Conservation (phyloP, 2,888 invertebrate species). For the Margaritifera margaritifera region DNA sequence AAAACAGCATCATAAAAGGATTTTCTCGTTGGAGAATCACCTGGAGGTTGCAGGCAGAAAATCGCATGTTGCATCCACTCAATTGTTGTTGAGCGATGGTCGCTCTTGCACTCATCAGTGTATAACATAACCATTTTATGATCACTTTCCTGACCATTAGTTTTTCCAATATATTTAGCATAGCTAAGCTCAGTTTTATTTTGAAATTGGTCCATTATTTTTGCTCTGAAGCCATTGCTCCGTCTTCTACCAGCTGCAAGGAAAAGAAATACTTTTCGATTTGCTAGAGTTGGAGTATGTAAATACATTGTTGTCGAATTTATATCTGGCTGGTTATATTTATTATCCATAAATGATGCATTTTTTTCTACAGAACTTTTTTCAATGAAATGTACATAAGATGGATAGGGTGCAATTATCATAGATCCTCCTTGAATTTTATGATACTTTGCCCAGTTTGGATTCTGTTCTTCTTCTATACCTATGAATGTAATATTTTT, state of each 20-base stretch:
- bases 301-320: slow-evolving; percentile 15
- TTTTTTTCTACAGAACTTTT: neutral
- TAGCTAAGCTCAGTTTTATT: slow-evolving; percentile 27
- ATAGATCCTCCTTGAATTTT: slow-evolving; percentile 25
- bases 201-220: slow-evolving; percentile 52
- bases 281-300: slow-evolving; percentile 18
- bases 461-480: slow-evolving; percentile 51
- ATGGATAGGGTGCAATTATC: slow-evolving; percentile 60
- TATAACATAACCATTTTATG: slow-evolving; percentile 32
- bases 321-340: slow-evolving; percentile 7
- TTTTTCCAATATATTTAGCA: slow-evolving; percentile 19
- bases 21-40: slow-evolving; percentile 65
- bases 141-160: neutral
- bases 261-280: slow-evolving; percentile 50
- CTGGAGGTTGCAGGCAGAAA: slow-evolving; percentile 63
- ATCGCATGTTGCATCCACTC: slow-evolving; percentile 58
- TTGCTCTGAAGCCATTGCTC: slow-evolving; percentile 46
- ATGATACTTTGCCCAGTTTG: slow-evolving; percentile 5
- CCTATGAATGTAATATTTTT: slow-evolving; percentile 44
- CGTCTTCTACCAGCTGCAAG: slow-evolving; percentile 48
- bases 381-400: slow-evolving; percentile 52
- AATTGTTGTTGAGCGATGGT: slow-evolving; percentile 39
- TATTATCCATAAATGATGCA: slow-evolving; percentile 16
- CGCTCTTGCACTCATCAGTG: slow-evolving; percentile 31
- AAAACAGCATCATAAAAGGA: slow-evolving; percentile 61